These are phyloP conservation scores for Mantis religiosa DNA, from an alignment of 2,888 invertebrate genomes.

Conservation along the genomic window DNA sequence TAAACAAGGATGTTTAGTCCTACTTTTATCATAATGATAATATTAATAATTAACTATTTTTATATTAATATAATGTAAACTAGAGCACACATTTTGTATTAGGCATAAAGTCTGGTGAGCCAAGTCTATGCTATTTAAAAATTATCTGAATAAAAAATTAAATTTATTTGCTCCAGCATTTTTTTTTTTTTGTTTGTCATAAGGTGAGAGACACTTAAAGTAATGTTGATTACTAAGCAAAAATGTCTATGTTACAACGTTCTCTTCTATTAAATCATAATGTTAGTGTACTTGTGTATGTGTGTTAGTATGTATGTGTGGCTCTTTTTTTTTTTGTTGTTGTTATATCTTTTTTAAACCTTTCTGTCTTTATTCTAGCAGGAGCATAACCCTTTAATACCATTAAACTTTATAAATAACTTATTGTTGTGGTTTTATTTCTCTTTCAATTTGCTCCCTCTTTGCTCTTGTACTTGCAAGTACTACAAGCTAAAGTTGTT, in stretches of 20 bases:
- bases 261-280: neutral
- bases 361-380: slow-evolving; percentile 3
- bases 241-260: neutral
- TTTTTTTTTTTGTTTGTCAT: neutral
- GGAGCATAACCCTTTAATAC: neutral
- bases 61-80: slow-evolving; percentile 4
- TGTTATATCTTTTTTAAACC: neutral
- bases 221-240: neutral
- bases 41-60: neutral
- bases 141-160: neutral
- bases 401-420: slow-evolving; percentile 7
- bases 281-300: neutral
- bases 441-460: neutral
- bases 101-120: neutral
- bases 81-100: neutral
- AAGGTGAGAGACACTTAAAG: neutral
- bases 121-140: slow-evolving; percentile 7
- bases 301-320: neutral
- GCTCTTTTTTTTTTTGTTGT: neutral
- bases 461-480: neutral
- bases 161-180: neutral
- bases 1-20: slow-evolving; percentile 10
- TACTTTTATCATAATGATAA: neutral
- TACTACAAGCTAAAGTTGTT: neutral
- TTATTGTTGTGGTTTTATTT: neutral